phyloP scores from a whole-genome alignment of 92 coral and sea anemone species.

The Epizoanthus ramosus region DNA sequence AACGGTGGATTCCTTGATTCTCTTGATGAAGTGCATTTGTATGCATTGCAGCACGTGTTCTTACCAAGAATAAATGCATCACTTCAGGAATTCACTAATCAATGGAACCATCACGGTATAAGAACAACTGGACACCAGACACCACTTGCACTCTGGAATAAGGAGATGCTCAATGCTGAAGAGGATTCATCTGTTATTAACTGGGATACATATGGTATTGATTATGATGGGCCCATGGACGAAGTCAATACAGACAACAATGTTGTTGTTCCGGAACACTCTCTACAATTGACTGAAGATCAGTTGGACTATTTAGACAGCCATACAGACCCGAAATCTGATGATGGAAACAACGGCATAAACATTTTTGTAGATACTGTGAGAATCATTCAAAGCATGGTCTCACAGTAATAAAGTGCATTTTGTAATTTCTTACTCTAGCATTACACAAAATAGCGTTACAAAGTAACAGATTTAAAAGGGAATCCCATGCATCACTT shows the following conservation, averaged over 20 bases:
- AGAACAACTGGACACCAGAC: slow-evolving; percentile 57
- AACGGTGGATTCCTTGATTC: slow-evolving; percentile 22
- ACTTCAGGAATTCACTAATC: slow-evolving; percentile 51
- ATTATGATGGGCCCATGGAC: slow-evolving; percentile 17
- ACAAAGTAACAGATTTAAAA: no score
- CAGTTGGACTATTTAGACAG: slow-evolving; percentile 17
- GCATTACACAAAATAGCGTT: no score
- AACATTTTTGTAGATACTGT: background rate
- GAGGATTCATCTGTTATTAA: slow-evolving; percentile 22
- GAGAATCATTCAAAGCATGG: no score
- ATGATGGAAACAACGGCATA: slow-evolving; percentile 25
- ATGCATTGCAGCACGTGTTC: slow-evolving; percentile 38
- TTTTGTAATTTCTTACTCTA: no score
- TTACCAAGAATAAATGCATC: slow-evolving; percentile 57
- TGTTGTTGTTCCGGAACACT: slow-evolving; percentile 19
- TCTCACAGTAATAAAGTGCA: no score
- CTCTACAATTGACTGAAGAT: slow-evolving; percentile 5
- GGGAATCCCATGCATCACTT: no score
- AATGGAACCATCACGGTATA: slow-evolving; percentile 66
- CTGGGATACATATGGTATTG: slow-evolving; percentile 21
- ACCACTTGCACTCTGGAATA: slow-evolving; percentile 50
- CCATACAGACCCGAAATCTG: slow-evolving; percentile 25
- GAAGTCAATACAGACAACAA: slow-evolving; percentile 16
- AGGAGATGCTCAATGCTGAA: background rate
- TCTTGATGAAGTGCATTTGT: slow-evolving; percentile 39